Evolutionary conservation across 2,113 vertebrate species (phyloP).

Genomic region (Cygnus buccinator): DNA sequence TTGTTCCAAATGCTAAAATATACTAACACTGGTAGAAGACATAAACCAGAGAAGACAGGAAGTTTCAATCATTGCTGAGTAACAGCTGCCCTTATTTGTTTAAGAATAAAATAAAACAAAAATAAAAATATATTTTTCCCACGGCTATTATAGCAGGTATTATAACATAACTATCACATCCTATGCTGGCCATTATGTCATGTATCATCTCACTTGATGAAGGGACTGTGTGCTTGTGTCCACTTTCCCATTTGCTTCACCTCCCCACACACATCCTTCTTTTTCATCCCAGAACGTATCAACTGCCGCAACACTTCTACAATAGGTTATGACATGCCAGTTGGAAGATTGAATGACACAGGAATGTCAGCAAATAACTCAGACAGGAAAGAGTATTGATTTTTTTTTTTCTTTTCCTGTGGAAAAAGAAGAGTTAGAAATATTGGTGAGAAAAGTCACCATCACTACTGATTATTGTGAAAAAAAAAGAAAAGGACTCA

Average conservation of each 20-base stretch:
- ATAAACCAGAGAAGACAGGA: slow-evolving; percentile 26
- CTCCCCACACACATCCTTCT: neutral
- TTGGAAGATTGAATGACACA: neutral
- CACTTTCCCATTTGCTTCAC: neutral
- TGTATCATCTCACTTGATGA: neutral
- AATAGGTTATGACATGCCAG: neutral
- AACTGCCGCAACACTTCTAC: neutral
- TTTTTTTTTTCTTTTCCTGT: neutral
- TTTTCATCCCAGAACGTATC: neutral
- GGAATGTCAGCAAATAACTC: neutral
- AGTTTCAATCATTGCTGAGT: neutral
- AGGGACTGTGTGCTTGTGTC: neutral
- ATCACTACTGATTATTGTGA: neutral
- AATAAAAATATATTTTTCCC: neutral
- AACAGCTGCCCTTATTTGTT: slow-evolving; percentile 1
- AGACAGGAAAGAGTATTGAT: neutral
- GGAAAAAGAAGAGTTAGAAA: neutral
- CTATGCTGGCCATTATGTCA: neutral
- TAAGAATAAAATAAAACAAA: neutral
- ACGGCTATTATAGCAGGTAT: neutral
- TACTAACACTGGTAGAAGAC: neutral
- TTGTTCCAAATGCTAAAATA: neutral
- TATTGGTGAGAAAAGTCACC: neutral
- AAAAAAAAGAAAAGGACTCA: neutral
- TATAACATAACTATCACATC: neutral